A percentile compares a stretch with the other conserved stretches of the same genome.
phyloP scores from a whole-genome alignment of 2,113 vertebrate species.

The mouse (Mus musculus) region DNA sequence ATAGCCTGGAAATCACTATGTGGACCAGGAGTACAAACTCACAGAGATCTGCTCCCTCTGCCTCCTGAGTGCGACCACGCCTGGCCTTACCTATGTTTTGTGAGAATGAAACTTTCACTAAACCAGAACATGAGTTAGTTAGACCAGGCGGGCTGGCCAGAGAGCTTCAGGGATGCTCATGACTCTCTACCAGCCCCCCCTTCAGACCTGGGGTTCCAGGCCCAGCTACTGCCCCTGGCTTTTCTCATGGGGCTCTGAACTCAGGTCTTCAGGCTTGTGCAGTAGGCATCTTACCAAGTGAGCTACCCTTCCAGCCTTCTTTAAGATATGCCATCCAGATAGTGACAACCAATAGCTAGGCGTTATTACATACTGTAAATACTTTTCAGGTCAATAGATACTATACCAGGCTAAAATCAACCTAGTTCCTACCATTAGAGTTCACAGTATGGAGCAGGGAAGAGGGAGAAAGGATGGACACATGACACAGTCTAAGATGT shows the following conservation, averaged over 20 bases:
- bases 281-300: neutral
- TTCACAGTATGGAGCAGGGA: slow-evolving; percentile 48
- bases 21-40: neutral
- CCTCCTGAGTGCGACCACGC: neutral
- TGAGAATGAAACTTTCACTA: neutral
- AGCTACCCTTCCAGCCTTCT: neutral
- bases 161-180: neutral
- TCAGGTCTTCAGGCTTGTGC: neutral
- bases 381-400: slow-evolving; percentile 64
- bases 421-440: slow-evolving; percentile 24
- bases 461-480: slow-evolving; percentile 37
- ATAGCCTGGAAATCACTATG: neutral
- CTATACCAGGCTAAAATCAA: slow-evolving; percentile 54
- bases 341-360: slow-evolving; percentile 32
- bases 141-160: neutral
- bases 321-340: slow-evolving; percentile 50
- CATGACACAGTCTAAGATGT: neutral
- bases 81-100: neutral
- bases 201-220: neutral
- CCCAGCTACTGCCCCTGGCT: neutral
- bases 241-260: neutral
- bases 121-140: neutral
- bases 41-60: neutral
- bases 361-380: slow-evolving; percentile 28
- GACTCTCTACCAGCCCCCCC: neutral